Evolutionary conservation across 2,797 vertebrate species (phyloP), one percentile per base, ranked within the genome.

Genomic region (Holocentrus rufus): DNA sequence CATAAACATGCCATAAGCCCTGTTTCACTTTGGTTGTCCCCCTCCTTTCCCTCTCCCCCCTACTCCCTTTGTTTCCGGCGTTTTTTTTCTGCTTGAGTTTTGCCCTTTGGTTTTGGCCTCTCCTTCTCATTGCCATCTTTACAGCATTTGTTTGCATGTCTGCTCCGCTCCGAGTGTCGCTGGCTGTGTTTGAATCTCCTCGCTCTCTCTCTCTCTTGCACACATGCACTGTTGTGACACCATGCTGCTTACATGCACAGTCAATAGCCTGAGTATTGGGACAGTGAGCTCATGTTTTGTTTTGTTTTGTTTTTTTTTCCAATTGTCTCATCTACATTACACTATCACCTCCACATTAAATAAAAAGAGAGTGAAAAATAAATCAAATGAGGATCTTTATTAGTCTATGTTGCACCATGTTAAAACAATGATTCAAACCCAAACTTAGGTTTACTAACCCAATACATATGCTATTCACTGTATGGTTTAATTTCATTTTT

Each of bases 71-170:
- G 31, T 62, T 72, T 62, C 53, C 73, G 55, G 25, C 47, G 46
- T 68, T 76, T 27, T 27, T 67, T 63, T 56, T 62, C 31, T 56
- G 57, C 73, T 69, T 69, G 25, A 31, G 58, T 78, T 81, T 78
- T 23, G 18, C 71, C 78, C 47, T 67, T 70, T 67, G 49, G 0
- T 61, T 82, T 60, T 76, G 60, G 54, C 87, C 68, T 82, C 70
- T 85, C 80, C 83, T 81, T 76, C 63, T 81, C 85, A 85, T 88
- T 42, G 0, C 65, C 88, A 89, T 93, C 73, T 89, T 44, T 90
- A 81, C 87, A 84, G 83, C 86, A 85, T 92, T 85, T 74, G 80
- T 89, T 89, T 94, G 92, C 94, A 94, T 93, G 92, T 91, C 79
- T 91, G 88, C 84, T 92, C 81, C 66, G 87, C 91, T 86, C 88